Conservation (phyloP, 2,888 invertebrate species). For the Yponomeuta sedellus region DNA sequence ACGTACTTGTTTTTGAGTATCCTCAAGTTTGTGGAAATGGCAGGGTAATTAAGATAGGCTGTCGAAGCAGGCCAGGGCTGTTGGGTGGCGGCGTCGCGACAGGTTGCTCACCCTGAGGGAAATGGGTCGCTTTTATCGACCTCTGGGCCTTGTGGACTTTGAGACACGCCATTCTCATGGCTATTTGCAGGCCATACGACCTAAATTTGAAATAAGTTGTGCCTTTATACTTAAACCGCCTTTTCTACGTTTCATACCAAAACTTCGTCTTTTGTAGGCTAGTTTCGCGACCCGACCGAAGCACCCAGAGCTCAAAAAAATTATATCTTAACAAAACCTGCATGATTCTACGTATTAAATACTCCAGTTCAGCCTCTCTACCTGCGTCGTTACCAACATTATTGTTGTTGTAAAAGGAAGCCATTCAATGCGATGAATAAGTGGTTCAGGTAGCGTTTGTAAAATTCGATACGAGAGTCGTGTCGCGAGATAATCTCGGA, state of each 20-base stretch:
- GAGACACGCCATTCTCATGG: slow-evolving; percentile 37
- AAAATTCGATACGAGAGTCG: slow-evolving; percentile 61
- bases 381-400: slow-evolving; percentile 50
- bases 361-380: slow-evolving; percentile 37
- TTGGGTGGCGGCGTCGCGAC: slow-evolving; percentile 20
- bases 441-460: slow-evolving; percentile 67
- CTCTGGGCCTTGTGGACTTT: slow-evolving; percentile 36
- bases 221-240: background rate
- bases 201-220: background rate
- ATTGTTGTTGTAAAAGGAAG: slow-evolving; percentile 52
- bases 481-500: slow-evolving; percentile 62
- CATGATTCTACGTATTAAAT: slow-evolving; percentile 28
- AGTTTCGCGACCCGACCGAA: background rate
- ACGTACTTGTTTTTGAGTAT: slow-evolving; percentile 20
- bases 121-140: slow-evolving; percentile 41
- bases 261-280: background rate
- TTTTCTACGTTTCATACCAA: background rate
- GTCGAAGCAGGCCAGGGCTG: slow-evolving; percentile 51
- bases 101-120: slow-evolving; percentile 24
- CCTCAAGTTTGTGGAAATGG: slow-evolving; percentile 32
- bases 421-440: slow-evolving; percentile 60
- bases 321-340: slow-evolving; percentile 23
- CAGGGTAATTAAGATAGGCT: slow-evolving; percentile 38
- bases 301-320: slow-evolving; percentile 17
- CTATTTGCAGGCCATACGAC: background rate